Evolutionary conservation across 2,797 vertebrate genomes (phyloP).

Genomic region (Muscicapa striata): DNA sequence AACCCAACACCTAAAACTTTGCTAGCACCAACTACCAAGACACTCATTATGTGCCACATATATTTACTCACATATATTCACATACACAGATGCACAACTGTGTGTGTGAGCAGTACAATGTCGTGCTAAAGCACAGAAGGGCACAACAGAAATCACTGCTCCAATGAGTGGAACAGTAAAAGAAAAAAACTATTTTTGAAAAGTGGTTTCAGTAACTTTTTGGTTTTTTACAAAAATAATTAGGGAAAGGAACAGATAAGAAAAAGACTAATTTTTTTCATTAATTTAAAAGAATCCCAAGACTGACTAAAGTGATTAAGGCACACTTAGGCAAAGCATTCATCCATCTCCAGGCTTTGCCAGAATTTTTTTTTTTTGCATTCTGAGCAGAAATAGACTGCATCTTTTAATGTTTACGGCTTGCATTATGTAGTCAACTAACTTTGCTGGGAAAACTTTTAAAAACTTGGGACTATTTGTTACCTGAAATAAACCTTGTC

Average conservation of each 20-base stretch:
- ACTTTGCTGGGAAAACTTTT: background rate
- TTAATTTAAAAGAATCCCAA: background rate
- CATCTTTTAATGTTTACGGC: background rate
- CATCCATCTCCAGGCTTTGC: background rate
- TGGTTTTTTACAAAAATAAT: background rate
- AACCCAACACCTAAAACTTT: background rate
- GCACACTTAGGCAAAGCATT: background rate
- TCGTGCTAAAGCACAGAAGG: background rate
- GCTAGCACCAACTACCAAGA: background rate
- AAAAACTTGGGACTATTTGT: background rate
- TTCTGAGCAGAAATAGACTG: background rate
- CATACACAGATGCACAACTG: accelerated
- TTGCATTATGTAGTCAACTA: background rate
- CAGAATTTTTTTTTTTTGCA: background rate
- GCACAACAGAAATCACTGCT: background rate
- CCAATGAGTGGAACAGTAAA: background rate
- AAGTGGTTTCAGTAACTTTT: background rate
- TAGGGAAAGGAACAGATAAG: background rate
- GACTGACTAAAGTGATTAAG: background rate
- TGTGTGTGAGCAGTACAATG: background rate
- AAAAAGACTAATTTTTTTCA: background rate
- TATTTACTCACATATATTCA: background rate
- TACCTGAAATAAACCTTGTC: background rate
- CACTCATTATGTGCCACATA: background rate
- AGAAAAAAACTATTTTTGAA: background rate